A percentile compares a stretch with the other conserved stretches of the same genome.
phyloP scores from a whole-genome alignment of 2,888 invertebrate species.

The Xestia ashworthii region DNA sequence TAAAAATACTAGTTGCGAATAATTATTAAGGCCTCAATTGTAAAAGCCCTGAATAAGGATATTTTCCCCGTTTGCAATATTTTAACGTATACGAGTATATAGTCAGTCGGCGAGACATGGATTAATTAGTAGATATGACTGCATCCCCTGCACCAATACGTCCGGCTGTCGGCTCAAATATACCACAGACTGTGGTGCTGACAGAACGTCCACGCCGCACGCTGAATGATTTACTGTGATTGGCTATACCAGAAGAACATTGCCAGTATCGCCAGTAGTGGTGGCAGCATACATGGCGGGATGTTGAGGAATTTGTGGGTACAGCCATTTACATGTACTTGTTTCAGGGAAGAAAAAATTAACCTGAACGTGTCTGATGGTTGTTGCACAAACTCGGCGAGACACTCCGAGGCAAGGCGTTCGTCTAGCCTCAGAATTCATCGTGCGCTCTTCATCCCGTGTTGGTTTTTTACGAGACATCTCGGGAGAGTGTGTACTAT shows the following conservation, averaged over 20 bases:
- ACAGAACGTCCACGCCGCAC: conserved; percentile 20
- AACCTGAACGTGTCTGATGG: background rate
- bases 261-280: background rate
- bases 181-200: background rate
- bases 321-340: background rate
- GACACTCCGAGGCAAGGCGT: background rate
- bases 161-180: conserved; percentile 42
- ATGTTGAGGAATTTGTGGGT: background rate
- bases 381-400: background rate
- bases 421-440: background rate
- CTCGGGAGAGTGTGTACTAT: background rate
- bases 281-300: background rate
- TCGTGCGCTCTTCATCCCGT: background rate
- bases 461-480: background rate
- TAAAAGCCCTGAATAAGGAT: conserved; percentile 8
- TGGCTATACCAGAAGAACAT: background rate
- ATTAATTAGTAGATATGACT: conserved; percentile 60
- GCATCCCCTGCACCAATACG: conserved; percentile 55
- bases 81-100: conserved; percentile 14
- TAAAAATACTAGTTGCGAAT: background rate
- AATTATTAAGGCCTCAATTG: background rate
- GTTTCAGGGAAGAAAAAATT: background rate
- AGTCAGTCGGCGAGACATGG: conserved; percentile 15
- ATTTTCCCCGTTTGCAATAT: conserved; percentile 1
- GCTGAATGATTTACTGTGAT: background rate